Evolutionary conservation across 2,888 invertebrate species (phyloP).

Genomic region (Drosophila mimetica): DNA sequence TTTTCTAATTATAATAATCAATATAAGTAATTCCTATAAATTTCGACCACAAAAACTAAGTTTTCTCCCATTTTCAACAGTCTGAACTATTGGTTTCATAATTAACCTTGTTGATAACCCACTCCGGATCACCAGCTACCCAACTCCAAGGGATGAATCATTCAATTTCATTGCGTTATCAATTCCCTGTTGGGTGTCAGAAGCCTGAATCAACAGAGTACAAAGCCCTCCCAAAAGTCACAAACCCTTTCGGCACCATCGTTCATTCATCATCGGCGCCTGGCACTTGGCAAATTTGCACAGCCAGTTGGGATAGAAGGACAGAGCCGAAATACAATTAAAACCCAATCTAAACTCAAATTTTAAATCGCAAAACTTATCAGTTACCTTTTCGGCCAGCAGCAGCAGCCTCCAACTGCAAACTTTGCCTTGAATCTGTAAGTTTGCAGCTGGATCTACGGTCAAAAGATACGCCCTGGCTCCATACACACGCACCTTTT

Average conservation of each 20-base stretch:
- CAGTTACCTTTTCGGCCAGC: constrained; percentile 54
- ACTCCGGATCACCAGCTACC: neutral
- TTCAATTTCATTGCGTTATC: constrained; percentile 19
- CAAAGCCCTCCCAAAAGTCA: constrained; percentile 13
- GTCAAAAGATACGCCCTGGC: constrained; percentile 54
- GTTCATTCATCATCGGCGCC: constrained; percentile 46
- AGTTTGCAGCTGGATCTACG: constrained; percentile 54
- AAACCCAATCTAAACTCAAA: constrained; percentile 67
- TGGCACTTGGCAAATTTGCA: constrained; percentile 62
- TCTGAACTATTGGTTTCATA: neutral
- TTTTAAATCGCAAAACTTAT: constrained; percentile 70
- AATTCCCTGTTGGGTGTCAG: constrained; percentile 9
- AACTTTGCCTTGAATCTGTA: constrained; percentile 38
- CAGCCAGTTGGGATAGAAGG: constrained; percentile 17
- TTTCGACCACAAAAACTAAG: too few relatives aligned
- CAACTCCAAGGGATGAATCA: neutral
- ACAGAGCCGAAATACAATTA: constrained; percentile 61
- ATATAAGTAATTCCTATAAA: too few relatives aligned
- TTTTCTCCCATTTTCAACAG: neutral
- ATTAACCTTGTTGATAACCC: constrained; percentile 4
- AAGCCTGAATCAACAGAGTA: constrained; percentile 11
- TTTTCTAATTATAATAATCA: too few relatives aligned
- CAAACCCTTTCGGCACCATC: constrained; percentile 28
- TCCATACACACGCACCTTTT: constrained; percentile 43
- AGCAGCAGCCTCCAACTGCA: constrained; percentile 22